Base-by-base conservation (phyloP, 2,113 vertebrate species). In the Climacteris rufus region DNA sequence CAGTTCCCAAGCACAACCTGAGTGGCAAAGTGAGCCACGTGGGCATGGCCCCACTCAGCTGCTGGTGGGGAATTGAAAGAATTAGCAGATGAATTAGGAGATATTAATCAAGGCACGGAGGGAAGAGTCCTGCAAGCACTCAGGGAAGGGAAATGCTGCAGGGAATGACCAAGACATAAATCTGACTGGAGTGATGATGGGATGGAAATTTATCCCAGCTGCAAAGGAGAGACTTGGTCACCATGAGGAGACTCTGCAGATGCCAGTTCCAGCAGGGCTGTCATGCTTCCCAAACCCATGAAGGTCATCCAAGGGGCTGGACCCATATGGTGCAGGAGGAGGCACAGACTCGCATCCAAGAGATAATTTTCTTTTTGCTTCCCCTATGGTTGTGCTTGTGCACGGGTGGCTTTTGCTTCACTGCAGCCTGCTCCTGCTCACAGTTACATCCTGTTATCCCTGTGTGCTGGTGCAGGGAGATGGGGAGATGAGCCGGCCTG, bases 1-100 rank as follows among this genome's bases (percentile, higher is more conserved):
- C 44, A 59, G 33, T 0, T 52, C 59, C 19, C 0, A 0, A 47
- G 72, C 4, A 8, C 0, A 0, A 37, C 1, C 2, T 4, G 60
- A 78, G 42, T 3, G 47, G 53, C 60, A 57, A 87, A 87, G 54
- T 4, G 25, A 83, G 50, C 20, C 8, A 3, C 0, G 0, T 10
- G 78, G 60, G 57, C 17, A 25, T 1, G 1, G 68, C 44, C 54
- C 37, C 9, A 13, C 39, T 9, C 12, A 1, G 56, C 57, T 80
- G 54, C 72, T 37, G 49, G 18, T 9, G 5, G 49, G 42, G 57
- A 53, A 44, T 0, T 16, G 70, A 42, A 56, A 39, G 59, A 86
- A 93, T 78, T 68, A 80, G 35, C 24, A 83, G 52, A 40, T 56
- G 24, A 76, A 86, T 79, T 77, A 76, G 72, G 56, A 77, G 9